Base-by-base conservation (phyloP, 2,797 vertebrate genomes). In the Garrulus glandarius region DNA sequence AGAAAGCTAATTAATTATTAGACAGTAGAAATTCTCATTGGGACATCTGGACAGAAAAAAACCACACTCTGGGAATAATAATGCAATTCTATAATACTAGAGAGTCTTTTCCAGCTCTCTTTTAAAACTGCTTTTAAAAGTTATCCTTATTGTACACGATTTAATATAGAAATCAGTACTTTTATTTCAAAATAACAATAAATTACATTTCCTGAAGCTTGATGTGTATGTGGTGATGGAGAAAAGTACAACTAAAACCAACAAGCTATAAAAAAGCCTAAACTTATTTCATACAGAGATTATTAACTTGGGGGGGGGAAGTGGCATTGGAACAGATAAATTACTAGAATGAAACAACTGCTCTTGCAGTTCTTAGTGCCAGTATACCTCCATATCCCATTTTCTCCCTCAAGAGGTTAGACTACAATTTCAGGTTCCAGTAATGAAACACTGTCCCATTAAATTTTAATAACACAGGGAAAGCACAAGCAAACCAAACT, bases 1-100 rank as follows among this genome's bases (percentile, higher is more conserved):
- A 90, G 85, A 96, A 93, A 95, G 39, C 69, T 91, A 93, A 96
- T 92, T 92, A 95, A 91, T 93, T 89, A 86, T 71, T 95, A 96
- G 95, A 75, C 21, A 92, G 75, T 27, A 17, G 43, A 89, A 95
- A 86, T 20, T 69, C 91, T 84, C 82, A 61, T 0, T 32, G 82
- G 89, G 84, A 84, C 72, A 93, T 81, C 43, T 81, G 69, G 57
- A 74, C 57, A 80, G 75, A 70, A 87, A 78, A 52, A 67, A 85
- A 79, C 6, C 13, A 39, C 39, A 39, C 18, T 61, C 36, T 83
- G 57, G 50, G 61, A 96, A 96, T 93, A 94, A 85, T 68, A 89
- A 89, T 26, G 47, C 34, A 93, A 36, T 86, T 92, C 32, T 46
- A 75, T 18, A 11, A 55, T 29, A 57, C 26, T 41, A 78, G 1